Conservation (phyloP, 1,140 invertebrate genomes). For the Cephus cinctus region DNA sequence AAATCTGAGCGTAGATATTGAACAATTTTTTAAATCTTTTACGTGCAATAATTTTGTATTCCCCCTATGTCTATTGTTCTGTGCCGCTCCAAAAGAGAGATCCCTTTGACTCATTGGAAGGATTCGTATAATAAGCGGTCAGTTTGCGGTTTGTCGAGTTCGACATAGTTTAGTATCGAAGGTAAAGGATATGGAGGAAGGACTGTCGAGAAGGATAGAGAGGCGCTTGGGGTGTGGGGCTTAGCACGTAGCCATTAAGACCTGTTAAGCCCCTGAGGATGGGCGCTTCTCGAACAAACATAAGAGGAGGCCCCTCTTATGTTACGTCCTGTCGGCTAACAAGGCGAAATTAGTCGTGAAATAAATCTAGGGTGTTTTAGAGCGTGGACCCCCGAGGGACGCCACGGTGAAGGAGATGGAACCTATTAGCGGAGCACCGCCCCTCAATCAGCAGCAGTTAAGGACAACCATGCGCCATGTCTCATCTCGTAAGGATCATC, state of each 20-base stretch:
- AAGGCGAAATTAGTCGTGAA: slow-evolving; percentile 32
- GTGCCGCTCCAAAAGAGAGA: no score
- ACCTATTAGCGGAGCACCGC: slow-evolving; percentile 30
- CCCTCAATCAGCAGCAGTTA: slow-evolving; percentile 26
- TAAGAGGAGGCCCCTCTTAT: slow-evolving; percentile 2
- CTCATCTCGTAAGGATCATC: slow-evolving; percentile 9
- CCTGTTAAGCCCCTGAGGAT: slow-evolving; percentile 16
- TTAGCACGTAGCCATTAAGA: slow-evolving; percentile 19
- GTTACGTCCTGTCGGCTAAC: slow-evolving; percentile 24
- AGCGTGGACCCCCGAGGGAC: slow-evolving; percentile 13
- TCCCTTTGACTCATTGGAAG: no score
- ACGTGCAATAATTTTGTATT: no score
- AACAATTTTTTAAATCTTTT: no score
- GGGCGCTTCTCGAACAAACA: slow-evolving; percentile 10
- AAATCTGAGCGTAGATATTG: no score
- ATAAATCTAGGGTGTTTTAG: slow-evolving; percentile 25
- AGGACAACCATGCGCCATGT: slow-evolving; percentile 5
- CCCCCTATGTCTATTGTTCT: no score
- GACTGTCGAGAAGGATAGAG: slow-evolving; percentile 6
- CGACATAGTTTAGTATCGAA: no score
- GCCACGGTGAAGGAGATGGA: slow-evolving; percentile 18
- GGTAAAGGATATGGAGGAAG: no score
- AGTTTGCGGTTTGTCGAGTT: no score
- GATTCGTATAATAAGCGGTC: no score
- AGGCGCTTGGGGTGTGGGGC: slow-evolving; percentile 16